Conservation (phyloP, 2,888 invertebrate genomes). For the Phortica okadai region DNA sequence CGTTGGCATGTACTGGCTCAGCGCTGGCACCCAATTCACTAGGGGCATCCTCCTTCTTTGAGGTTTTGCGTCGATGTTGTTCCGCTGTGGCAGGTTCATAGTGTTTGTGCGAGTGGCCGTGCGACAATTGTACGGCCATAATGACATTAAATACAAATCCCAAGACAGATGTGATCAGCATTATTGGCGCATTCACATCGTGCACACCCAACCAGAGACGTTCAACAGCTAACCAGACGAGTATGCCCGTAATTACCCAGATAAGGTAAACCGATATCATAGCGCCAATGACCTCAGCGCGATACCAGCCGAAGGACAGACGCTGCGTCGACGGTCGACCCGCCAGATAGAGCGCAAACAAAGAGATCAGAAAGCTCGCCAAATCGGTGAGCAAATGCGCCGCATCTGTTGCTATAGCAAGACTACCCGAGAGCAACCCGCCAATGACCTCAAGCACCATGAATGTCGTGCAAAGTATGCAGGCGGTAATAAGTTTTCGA, state of each 20-base stretch:
- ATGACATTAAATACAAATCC: constrained; percentile 95
- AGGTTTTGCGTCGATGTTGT: not conserved
- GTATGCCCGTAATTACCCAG: constrained; percentile 97
- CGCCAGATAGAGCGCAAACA: constrained; percentile 52
- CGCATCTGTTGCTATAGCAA: constrained; percentile 62
- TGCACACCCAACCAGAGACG: constrained; percentile 87
- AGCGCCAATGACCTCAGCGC: constrained; percentile 97
- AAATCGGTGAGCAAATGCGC: constrained; percentile 59
- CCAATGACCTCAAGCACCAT: constrained; percentile 56
- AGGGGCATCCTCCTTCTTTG: constrained; percentile 31
- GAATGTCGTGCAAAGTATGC: constrained; percentile 48
- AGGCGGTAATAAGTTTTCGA: constrained; percentile 54
- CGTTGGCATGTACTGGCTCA: not conserved
- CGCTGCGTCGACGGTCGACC: constrained; percentile 63
- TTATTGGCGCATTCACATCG: constrained; percentile 89
- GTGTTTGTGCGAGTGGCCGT: constrained; percentile 48
- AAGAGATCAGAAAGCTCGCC: constrained; percentile 57
- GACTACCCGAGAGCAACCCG: constrained; percentile 52
- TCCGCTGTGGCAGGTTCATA: not conserved
- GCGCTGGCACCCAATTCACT: constrained; percentile 45
- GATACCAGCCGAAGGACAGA: constrained; percentile 95
- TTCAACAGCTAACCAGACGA: constrained; percentile 93
- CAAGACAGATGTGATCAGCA: constrained; percentile 93
- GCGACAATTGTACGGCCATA: constrained; percentile 54
- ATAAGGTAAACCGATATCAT: constrained; percentile 95